phyloP scores from a whole-genome alignment of 2,888 invertebrate genomes.

The Spialia ferax region DNA sequence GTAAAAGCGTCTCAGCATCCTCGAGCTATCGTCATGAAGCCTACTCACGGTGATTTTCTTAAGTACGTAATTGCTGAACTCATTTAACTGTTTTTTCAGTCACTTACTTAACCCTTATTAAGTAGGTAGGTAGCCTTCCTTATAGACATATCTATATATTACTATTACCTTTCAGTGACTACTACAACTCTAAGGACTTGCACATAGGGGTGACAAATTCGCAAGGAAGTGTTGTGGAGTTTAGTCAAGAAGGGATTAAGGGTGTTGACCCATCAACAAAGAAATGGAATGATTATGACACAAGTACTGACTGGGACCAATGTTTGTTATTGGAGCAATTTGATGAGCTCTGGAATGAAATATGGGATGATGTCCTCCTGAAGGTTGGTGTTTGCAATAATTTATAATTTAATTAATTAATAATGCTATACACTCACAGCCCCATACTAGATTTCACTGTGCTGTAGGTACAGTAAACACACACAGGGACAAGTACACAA shows the following conservation, averaged over 20 bases:
- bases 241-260: constrained; percentile 92
- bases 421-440: no score
- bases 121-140: constrained; percentile 1
- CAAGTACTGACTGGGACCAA: constrained; percentile 90
- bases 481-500: no score
- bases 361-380: constrained; percentile 90
- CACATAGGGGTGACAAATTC: constrained; percentile 97
- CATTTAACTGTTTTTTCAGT: background rate
- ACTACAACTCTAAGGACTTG: constrained; percentile 93
- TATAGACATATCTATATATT: constrained; percentile 43
- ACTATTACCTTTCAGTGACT: constrained; percentile 88
- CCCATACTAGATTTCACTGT: no score
- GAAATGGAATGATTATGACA: constrained; percentile 85
- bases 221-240: constrained; percentile 92
- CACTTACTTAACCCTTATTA: background rate
- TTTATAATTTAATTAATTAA: no score
- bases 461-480: no score
- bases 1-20: constrained; percentile 93
- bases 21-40: constrained; percentile 94
- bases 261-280: constrained; percentile 85
- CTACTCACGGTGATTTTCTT: constrained; percentile 95
- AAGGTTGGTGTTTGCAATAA: constrained; percentile 73
- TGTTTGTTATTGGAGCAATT: constrained; percentile 90
- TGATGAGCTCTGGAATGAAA: constrained; percentile 90
- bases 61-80: constrained; percentile 87